Base-by-base conservation (phyloP, 2,888 invertebrate genomes). In the Dryadula phaetusa region DNA sequence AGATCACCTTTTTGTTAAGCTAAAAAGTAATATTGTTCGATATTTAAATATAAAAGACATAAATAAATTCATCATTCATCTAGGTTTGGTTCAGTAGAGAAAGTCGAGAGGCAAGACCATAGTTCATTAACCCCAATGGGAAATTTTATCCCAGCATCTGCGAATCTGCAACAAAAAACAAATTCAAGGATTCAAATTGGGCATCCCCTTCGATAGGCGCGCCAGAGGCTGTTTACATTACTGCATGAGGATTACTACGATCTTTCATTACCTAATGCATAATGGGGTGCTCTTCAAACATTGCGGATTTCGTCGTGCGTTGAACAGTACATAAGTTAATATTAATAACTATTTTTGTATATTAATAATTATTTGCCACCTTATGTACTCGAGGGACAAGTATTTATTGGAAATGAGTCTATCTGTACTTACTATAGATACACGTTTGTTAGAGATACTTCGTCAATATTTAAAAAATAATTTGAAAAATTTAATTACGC, bases 201-300 rank as follows among this genome's bases (percentile, higher is more conserved):
- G 83, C 83, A 81, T 84, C 84, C 84, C 82, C 79, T 76, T 80
- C 79, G 77, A 82, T 80, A 74, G 77, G 66, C 70, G 66, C 72
- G 85, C 88, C 85, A 62, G 75, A 74, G 86, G 88, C 76, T 88
- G 83, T 88, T 88, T 87, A 80, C 85, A 74, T 75, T 81, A 66
- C 67, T 77, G 79, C 77, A 77, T 75, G 76, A 70, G 87, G 87
- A 88, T 88, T 88, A 88, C 80, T 75, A 72, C 81, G 81, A 86
- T 84, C 82, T 79, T 86, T 87, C 86, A 88, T 88, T 88, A 87
- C 79, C 79, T 86, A 88, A 83, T 83, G 81, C 46, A 69, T 68
- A 72, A 68, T 66, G 67, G 72, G 73, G 73, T 63, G 65, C 62
- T 67, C 54, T 62, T 44, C 53, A 67, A 70, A 64, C 61, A 53